Base-by-base conservation (phyloP, 2,797 vertebrate genomes). In the Allobates femoralis region DNA sequence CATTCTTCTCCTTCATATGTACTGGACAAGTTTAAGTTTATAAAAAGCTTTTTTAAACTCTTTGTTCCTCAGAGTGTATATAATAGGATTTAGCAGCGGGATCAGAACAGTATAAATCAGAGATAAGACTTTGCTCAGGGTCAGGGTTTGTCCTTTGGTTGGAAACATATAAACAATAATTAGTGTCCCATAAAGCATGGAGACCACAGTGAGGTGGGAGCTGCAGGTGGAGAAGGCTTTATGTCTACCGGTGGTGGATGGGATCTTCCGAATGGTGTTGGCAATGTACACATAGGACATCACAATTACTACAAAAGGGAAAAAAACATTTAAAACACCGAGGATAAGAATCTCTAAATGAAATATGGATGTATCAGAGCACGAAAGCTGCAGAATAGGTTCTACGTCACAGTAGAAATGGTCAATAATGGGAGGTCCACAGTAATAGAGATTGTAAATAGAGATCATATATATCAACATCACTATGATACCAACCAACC, bases 221-320 rank as follows among this genome's bases (percentile, higher is more conserved):
- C 41, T 46, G 7, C 58, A 62, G 58, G 58, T 62, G 58, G 58
- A 62, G 58, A 62, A 62, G 58, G 58, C 58, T 62, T 62, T 62
- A 4, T 34, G 51, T 77, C 75, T 77, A 56, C 75, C 75, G 10
- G 75, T 55, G 19, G 7, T 21, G 14, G 75, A 74, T n/a, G 71
- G 19, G n/a, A 74, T 74, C 23, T 74, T 74, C 0, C 50, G 21
- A n/a, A 74, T 50, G n/a, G 71, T 50, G 3, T 26, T 46, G 41
- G 50, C 34, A 46, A 77, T 77, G 30, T 28, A 77, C 26, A 56
- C 51, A 51, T 77, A 77, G 18, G 75, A 77, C 18, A 56, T 56
- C 2, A 5, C 50, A 19, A 77, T 77, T 30, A 77, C 10, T 56
- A 77, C 19, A 51, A 77, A 77, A 3, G 51, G 75, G 11, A 3